Evolutionary conservation across 23 tunicate genomes (phyloP), one percentile per base, ranked within the genome.

Genomic region (Trididemnum miniatum): DNA sequence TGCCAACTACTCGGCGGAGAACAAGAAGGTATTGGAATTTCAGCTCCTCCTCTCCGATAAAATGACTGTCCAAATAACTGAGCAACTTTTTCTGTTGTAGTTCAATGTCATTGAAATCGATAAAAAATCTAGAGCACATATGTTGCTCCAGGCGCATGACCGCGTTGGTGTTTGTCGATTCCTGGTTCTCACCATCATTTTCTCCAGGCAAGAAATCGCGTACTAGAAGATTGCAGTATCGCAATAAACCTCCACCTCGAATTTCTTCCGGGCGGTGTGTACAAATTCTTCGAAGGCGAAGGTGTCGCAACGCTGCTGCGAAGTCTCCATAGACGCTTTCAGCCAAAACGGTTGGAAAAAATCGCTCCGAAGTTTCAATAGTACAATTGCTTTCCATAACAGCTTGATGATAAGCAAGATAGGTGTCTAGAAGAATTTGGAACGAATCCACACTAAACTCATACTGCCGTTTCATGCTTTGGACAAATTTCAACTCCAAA

Each of bases 101-200:
- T 15, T 84, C 86, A 50, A 96, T 94, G 74, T 88, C 94, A 65
- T 67, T 82, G 82, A 96, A 96, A 60, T 96, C 99, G 57, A 96
- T 96, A 84, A 96, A 96, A 54, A 96, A 96, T 0, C 99, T 81
- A 71, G 99, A 96, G 88, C 99, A 96, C 99, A 96, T 96, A 44
- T 94, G 89, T 65, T 80, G 92, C 49, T 89, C 96, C 67, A 91
- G 72, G 57, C 80, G 78, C 25, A 51, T 35, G 15, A 85, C 84
- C 31, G 36, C 84, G 2, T 82, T 79, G 0, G 91, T 66, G 26
- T 59, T 31, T 9, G 83, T 37, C 0, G 87, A 65, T 0, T 44
- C 36, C 1, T 80, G 80, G 5, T 25, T 27, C 2, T 38, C 59
- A 34, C 25, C 0, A 31, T 62, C 85, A 39, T 59, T 35, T 35